Percentiles rank a stretch among this genome's conserved stretches.
Evolutionary conservation across 2,888 invertebrate genomes (phyloP).

Genomic region (Pachliopta kotzebuea): DNA sequence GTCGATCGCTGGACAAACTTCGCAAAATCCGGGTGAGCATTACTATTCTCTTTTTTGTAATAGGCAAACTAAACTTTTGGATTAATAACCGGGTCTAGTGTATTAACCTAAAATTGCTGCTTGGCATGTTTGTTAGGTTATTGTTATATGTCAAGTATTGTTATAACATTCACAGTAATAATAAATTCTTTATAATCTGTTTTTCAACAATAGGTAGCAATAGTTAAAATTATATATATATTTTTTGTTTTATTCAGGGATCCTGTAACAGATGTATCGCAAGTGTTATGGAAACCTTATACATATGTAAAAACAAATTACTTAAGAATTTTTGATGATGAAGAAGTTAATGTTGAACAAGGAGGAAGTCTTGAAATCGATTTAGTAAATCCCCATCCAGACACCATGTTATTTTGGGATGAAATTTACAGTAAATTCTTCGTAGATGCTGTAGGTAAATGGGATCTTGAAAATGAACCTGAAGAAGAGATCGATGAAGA

Average conservation of each 20-base stretch:
- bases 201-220: not conserved
- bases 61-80: too few species aligned
- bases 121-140: not conserved
- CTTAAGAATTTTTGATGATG: slow-evolving; percentile 48
- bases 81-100: too few species aligned
- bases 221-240: too few species aligned
- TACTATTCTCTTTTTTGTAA: not conserved
- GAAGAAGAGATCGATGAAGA: slow-evolving; percentile 37
- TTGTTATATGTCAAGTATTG: not conserved
- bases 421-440: slow-evolving; percentile 54
- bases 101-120: too few species aligned
- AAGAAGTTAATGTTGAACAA: slow-evolving; percentile 41
- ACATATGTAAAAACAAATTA: slow-evolving; percentile 40
- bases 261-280: slow-evolving; percentile 53
- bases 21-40: slow-evolving; percentile 60
- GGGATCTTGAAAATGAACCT: slow-evolving; percentile 43
- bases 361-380: slow-evolving; percentile 44
- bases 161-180: not conserved
- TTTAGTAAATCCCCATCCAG: slow-evolving; percentile 49
- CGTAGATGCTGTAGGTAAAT: slow-evolving; percentile 55
- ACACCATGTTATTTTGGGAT: slow-evolving; percentile 56
- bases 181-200: slow-evolving; percentile 7
- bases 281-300: slow-evolving; percentile 52
- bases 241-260: slow-evolving; percentile 43
- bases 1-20: slow-evolving; percentile 70